Base-by-base conservation (phyloP, 1,140 invertebrate species). In the Eueides isabella region DNA sequence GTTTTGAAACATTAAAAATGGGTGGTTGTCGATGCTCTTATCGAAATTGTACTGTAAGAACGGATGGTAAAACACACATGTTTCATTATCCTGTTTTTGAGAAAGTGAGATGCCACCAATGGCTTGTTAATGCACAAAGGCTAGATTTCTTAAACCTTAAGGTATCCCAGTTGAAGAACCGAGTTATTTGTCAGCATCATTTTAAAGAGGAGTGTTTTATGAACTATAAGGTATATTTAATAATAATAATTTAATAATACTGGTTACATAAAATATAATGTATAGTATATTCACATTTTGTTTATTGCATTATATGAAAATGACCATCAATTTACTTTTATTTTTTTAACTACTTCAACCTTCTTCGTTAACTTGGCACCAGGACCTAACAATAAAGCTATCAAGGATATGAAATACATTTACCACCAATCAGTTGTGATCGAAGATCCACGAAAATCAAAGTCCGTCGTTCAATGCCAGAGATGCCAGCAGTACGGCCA, bases 71-170 rank as follows among this genome's bases (percentile, higher is more conserved):
- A 69, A 91, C 94, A 0, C 94, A 95, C 80, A 94, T 95, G 87
- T 95, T 95, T 74, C 95, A 95, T 82, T 95, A 94, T 74, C 95
- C 95, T 1, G 94, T 95, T 6, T 94, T 94, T 85, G 93, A 95
- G 64, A 93, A 90, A 79, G 81, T 93, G 29, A 82, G 95, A 68
- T 95, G 94, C 78, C 90, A 92, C 63, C 84, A 93, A 76, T 95
- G 95, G 95, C 90, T 95, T 5, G 79, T 86, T 19, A 95, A 94
- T 79, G 93, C 94, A 12, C 84, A 91, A 5, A 90, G 92, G 79
- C 79, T 92, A 28, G 91, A 94, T 26, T 94, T 94, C 72, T 83
- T 93, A 26, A 86, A 93, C 74, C 82, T 95, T 72, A 93, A 91
- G 80, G 90, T 94, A 28, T 93, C 94, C n/a, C 94, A 95, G 75